These are phyloP conservation scores for Apostichopus californicus DNA, from an alignment of 35 echinoderm and acorn worm genomes.

Conservation along the genomic window DNA sequence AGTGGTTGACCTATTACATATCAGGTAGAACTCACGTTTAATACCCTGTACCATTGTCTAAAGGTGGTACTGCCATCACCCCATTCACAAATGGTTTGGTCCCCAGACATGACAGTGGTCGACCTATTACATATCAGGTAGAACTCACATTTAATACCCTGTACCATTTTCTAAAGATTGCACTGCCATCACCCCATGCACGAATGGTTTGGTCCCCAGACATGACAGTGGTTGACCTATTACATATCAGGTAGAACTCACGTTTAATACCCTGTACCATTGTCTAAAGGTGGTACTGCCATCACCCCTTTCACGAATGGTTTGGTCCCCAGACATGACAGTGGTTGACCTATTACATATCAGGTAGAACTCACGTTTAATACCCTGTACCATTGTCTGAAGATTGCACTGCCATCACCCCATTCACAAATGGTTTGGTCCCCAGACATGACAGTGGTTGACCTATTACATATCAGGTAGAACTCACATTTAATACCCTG, in stretches of 20 bases:
- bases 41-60: constrained; percentile 11
- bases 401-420: not conserved
- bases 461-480: not conserved
- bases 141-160: not conserved
- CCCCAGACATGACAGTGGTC: not conserved
- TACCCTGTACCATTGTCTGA: constrained; percentile 19
- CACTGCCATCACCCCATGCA: not conserved
- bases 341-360: not conserved
- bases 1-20: not conserved
- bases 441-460: not conserved
- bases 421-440: not conserved
- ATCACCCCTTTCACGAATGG: not conserved
- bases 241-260: too few species aligned
- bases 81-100: not conserved
- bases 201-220: not conserved
- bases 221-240: not conserved
- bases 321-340: not conserved
- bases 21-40: constrained; percentile 10
- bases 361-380: constrained; percentile 1
- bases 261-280: not conserved
- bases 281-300: not conserved
- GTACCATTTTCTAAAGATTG: constrained; percentile 9
- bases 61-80: not conserved
- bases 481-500: constrained; percentile 11
- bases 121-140: too few species aligned